Conservation (phyloP, 2,113 vertebrate genomes). For the Ondatra zibethicus region DNA sequence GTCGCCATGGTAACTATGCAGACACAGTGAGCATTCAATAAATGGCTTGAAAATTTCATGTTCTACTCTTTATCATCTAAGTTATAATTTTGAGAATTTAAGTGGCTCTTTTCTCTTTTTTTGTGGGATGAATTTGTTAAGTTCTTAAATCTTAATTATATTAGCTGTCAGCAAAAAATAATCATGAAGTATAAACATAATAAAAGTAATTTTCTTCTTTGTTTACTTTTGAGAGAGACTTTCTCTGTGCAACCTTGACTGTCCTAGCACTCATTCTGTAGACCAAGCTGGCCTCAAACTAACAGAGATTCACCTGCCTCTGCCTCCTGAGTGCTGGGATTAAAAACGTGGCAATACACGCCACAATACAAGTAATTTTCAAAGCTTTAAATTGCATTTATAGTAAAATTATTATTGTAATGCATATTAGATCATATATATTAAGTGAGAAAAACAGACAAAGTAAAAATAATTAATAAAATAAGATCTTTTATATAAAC, state of each 20-base stretch:
- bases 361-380: neutral
- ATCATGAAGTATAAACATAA: constrained; percentile 24
- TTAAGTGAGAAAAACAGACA: neutral
- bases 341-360: neutral
- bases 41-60: neutral
- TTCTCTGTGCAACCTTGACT: neutral
- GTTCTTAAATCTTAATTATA: neutral
- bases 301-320: neutral
- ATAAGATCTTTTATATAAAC: constrained; percentile 52
- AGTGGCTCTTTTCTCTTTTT: neutral
- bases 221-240: neutral
- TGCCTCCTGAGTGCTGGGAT: neutral
- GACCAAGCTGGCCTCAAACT: neutral
- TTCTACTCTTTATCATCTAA: constrained; percentile 10
- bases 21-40: neutral
- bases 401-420: constrained; percentile 9
- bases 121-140: neutral
- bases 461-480: neutral
- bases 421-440: neutral
- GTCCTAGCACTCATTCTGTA: neutral
- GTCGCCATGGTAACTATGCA: neutral
- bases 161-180: constrained; percentile 43
- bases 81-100: neutral
- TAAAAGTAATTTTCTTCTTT: neutral
- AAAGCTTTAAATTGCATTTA: constrained; percentile 23